Conservation (phyloP, 1,140 invertebrate genomes). For the Aporrectodea caliginosa region DNA sequence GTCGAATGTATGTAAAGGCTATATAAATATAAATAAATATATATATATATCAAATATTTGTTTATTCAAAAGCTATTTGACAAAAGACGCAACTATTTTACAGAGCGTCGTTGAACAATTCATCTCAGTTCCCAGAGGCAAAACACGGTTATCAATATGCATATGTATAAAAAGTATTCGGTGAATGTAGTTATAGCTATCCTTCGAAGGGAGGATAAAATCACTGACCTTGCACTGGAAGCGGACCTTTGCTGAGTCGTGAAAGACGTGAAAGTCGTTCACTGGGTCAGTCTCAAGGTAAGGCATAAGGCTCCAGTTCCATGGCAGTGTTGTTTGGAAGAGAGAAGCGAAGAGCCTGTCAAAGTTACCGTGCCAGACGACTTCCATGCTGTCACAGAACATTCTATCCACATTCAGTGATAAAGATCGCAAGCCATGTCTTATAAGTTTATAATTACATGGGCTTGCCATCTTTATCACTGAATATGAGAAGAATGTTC, state of each 20-base stretch:
- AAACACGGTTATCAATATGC: neutral
- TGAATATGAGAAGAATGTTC: neutral
- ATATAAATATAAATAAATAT: neutral
- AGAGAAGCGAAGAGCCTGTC: neutral
- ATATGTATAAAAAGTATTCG: neutral
- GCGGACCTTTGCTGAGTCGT: neutral
- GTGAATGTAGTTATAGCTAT: neutral
- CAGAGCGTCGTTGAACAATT: neutral
- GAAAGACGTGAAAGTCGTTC: neutral
- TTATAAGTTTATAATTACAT: no score
- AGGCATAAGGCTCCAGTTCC: neutral
- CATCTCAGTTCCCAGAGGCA: neutral
- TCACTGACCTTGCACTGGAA: neutral
- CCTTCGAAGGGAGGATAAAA: neutral
- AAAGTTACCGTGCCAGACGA: neutral
- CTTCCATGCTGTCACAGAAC: neutral
- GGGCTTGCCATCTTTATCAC: no score
- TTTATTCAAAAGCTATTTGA: neutral
- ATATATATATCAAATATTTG: neutral
- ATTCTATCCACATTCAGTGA: no score
- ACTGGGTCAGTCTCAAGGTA: neutral
- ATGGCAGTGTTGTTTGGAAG: neutral
- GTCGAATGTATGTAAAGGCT: no score
- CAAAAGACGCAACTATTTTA: neutral
- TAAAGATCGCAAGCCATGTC: no score